phyloP scores from a whole-genome alignment of 1,140 invertebrate species.

The Dendrolimus kikuchii region DNA sequence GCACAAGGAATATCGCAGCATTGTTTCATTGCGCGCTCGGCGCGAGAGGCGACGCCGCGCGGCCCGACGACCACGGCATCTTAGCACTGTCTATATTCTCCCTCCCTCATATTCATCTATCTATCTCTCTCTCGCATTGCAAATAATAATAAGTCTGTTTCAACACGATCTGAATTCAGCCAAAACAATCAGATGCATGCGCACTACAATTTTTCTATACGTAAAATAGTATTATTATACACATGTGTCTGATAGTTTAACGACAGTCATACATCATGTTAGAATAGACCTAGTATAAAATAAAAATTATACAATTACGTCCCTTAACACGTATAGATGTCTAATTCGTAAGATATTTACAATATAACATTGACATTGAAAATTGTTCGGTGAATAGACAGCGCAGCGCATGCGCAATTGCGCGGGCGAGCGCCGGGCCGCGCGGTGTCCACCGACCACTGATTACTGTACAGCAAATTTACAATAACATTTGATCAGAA shows the following conservation, averaged over 20 bases:
- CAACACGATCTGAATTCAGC: too few relatives aligned
- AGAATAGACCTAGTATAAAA: constrained; percentile 23
- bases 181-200: too few relatives aligned
- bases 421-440: constrained; percentile 12
- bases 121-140: constrained; percentile 18
- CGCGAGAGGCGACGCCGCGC: constrained; percentile 29
- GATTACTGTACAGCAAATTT: constrained; percentile 62
- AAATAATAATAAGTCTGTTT: constrained; percentile 24
- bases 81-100: constrained; percentile 20
- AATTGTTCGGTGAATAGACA: constrained; percentile 60
- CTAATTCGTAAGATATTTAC: constrained; percentile 69
- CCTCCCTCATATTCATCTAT: constrained; percentile 19
- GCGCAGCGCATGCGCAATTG: constrained; percentile 32
- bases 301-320: constrained; percentile 55
- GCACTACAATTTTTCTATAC: too few relatives aligned
- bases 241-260: too few relatives aligned
- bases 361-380: constrained; percentile 61
- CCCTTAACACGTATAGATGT: constrained; percentile 53
- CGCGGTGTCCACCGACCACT: constrained; percentile 28
- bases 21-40: constrained; percentile 32
- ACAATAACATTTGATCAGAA: constrained; percentile 66
- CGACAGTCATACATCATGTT: too few relatives aligned
- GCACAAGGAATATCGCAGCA: constrained; percentile 68
- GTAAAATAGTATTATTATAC: too few relatives aligned
- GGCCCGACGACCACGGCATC: constrained; percentile 22